Evolutionary conservation across 2,797 vertebrate genomes (phyloP), one percentile per base, ranked within the genome.

Genomic region (Scyliorhinus canicula): DNA sequence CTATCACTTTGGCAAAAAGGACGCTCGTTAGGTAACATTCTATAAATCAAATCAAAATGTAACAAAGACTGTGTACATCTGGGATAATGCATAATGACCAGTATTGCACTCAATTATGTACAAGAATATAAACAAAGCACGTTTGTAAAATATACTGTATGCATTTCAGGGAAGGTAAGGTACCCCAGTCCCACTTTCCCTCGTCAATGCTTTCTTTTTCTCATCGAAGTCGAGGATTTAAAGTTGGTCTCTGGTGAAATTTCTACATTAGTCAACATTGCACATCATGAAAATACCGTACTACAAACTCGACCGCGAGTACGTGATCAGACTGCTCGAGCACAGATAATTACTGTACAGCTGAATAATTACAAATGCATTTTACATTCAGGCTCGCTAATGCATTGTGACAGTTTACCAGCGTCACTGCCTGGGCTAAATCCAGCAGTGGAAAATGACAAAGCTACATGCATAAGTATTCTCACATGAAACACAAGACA

Each of bases 21-120:
- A 97, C 96, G 96, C 96, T 97, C 96, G 96, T 98, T 95, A 95
- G 96, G 97, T 97, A 98, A 98, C 98, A 98, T 98, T 99, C 98
- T 98, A 98, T 98, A 97, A 98, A 98, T 97, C 97, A 97, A 98
- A 98, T 97, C 97, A 97, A 67, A 98, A 98, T 96, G 97, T 97
- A 98, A 98, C 97, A 98, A 97, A 98, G 97, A 98, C 96, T 98
- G 97, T 98, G 96, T 97, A 98, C 98, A 97, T 97, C 98, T 98
- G 96, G 98, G 97, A 96, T 96, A 95, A 60, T 52, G 47, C 67
- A 21, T n/a, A 95, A 95, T 95, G 95, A 95, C 86, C 95, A 97
- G 98, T 99, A 99, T 98, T 99, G 98, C 98, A 99, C 98, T 98
- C 98, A 96, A 97, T 97, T 98, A 98, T 97, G 96, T 97, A 97